Evolutionary conservation across 2,888 invertebrate genomes (phyloP).

Genomic region (Lacanobia oleracea): DNA sequence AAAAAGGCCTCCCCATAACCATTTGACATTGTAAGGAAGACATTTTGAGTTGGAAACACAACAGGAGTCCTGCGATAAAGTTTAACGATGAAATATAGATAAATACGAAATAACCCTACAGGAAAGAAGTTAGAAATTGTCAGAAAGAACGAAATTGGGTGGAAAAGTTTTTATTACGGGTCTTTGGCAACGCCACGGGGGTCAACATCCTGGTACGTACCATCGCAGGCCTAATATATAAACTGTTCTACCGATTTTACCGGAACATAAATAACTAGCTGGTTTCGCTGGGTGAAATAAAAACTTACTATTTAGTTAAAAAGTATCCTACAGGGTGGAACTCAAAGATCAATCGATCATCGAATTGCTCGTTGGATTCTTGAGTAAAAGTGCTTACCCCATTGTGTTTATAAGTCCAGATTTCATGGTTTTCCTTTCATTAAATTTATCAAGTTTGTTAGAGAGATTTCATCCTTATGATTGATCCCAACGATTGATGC

Average conservation of each 20-base stretch:
- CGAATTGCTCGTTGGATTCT: too few species aligned
- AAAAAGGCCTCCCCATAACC: conserved; percentile 45
- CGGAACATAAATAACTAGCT: too few species aligned
- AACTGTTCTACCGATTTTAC: not conserved
- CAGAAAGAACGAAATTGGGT: not conserved
- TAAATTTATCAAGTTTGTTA: too few species aligned
- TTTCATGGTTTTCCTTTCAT: too few species aligned
- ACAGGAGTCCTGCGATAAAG: conserved; percentile 34
- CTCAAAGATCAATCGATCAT: too few species aligned
- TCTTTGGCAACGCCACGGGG: not conserved
- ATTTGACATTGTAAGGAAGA: conserved; percentile 44
- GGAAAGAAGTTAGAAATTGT: conserved; percentile 1
- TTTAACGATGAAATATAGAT: conserved; percentile 50
- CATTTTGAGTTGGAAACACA: conserved; percentile 49
- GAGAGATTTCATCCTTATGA: too few species aligned
- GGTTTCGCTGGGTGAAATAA: too few species aligned
- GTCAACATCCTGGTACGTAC: not conserved
- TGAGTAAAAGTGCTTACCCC: too few species aligned
- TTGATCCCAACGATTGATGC: too few species aligned
- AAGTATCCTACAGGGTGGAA: too few species aligned
- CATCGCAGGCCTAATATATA: not conserved
- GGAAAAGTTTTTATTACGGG: conserved; percentile 3
- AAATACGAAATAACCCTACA: conserved; percentile 34
- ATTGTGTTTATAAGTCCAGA: too few species aligned
- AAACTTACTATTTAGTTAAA: too few species aligned